Conservation (phyloP, 2,888 invertebrate genomes). For the Monochamus alternatus region DNA sequence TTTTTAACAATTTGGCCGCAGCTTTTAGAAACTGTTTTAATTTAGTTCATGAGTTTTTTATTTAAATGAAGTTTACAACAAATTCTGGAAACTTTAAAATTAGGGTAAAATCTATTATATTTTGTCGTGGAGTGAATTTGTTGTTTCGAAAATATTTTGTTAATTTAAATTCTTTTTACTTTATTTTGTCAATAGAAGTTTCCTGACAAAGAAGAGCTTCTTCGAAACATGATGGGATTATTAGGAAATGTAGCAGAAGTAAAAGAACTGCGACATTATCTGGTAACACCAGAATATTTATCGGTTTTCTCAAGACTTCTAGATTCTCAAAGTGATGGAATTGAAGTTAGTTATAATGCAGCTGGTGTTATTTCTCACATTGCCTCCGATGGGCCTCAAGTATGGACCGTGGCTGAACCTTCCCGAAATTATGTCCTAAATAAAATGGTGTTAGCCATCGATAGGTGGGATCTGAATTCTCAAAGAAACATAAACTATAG, state of each 20-base stretch:
- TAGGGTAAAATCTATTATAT: too few species aligned
- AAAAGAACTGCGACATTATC: slow-evolving; percentile 81
- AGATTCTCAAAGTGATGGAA: slow-evolving; percentile 91
- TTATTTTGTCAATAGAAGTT: slow-evolving; percentile 77
- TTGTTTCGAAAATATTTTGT: too few species aligned
- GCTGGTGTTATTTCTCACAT: slow-evolving; percentile 97
- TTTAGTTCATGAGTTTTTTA: too few species aligned
- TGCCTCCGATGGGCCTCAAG: slow-evolving; percentile 89
- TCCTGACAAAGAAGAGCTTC: slow-evolving; percentile 89
- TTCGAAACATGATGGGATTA: slow-evolving; percentile 98
- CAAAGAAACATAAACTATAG: slow-evolving; percentile 97
- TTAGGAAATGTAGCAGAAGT: slow-evolving; percentile 98
- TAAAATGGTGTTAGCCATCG: slow-evolving; percentile 87
- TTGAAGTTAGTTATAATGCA: slow-evolving; percentile 95
- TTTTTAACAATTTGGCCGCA: too few species aligned
- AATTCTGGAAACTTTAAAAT: too few species aligned
- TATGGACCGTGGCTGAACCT: slow-evolving; percentile 86
- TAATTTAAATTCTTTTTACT: background rate
- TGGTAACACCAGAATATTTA: slow-evolving; percentile 91
- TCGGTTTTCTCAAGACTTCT: slow-evolving; percentile 89
- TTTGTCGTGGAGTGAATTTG: too few species aligned
- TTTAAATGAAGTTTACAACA: too few species aligned
- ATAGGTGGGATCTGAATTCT: slow-evolving; percentile 89
- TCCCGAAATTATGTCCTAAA: slow-evolving; percentile 81
- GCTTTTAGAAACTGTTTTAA: too few species aligned